These are phyloP conservation scores for Neoniphon sammara DNA, from an alignment of 2,797 vertebrate genomes.

Conservation along the genomic window DNA sequence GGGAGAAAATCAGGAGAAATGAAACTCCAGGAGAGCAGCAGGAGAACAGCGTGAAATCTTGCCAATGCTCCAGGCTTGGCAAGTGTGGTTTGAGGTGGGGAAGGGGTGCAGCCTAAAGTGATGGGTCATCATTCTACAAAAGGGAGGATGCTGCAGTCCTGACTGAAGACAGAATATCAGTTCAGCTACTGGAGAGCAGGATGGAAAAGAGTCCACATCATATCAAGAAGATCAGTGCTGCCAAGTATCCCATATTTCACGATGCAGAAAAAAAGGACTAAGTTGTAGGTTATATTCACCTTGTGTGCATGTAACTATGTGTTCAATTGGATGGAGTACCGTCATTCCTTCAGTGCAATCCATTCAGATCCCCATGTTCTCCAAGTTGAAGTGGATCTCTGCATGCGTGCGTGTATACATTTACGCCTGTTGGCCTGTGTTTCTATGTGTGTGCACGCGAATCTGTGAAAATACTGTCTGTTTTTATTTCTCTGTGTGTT, in stretches of 20 bases:
- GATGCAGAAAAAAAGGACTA: background rate
- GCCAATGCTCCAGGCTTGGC: too few relatives aligned
- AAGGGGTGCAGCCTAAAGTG: background rate
- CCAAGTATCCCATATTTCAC: background rate
- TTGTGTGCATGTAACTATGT: background rate
- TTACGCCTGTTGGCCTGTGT: slow-evolving; percentile 20
- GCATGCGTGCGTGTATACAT: background rate
- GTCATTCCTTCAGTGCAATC: slow-evolving; percentile 22
- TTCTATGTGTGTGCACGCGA: background rate
- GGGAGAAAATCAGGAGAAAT: too few relatives aligned
- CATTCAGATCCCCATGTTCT: slow-evolving; percentile 31
- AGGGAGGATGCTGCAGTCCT: too few relatives aligned
- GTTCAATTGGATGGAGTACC: slow-evolving; percentile 29
- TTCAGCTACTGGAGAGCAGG: background rate
- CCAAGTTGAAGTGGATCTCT: background rate
- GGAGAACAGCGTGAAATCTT: too few relatives aligned
- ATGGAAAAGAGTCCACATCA: background rate
- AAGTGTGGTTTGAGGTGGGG: background rate
- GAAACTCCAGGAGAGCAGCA: too few relatives aligned
- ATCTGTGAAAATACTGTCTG: slow-evolving; percentile 57
- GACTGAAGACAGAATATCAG: too few relatives aligned
- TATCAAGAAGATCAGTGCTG: background rate
- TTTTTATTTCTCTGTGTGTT: slow-evolving; percentile 51
- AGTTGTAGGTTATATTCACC: background rate
- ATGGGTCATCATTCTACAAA: background rate